Percentiles rank a stretch among this genome's conserved stretches.
phyloP scores from a whole-genome alignment of 2,113 vertebrate genomes.

The Xiphophorus maculatus region DNA sequence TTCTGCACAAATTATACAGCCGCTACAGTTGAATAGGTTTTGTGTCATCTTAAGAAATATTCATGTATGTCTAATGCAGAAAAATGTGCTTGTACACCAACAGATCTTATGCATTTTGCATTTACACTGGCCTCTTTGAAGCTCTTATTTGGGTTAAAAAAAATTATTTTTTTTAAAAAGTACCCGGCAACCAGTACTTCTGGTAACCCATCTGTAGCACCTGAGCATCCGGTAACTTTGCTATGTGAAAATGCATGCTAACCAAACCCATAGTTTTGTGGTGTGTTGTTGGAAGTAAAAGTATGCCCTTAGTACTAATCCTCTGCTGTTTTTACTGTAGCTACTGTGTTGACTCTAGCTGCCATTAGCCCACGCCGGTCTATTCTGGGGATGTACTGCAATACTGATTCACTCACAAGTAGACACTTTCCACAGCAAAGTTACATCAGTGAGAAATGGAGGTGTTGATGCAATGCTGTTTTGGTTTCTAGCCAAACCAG shows the following conservation, averaged over 20 bases:
- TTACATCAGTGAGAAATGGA: slow-evolving; percentile 58
- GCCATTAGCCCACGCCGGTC: slow-evolving; percentile 69
- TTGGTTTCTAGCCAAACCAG: slow-evolving; percentile 22
- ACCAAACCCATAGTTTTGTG: slow-evolving; percentile 21
- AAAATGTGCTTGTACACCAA: neutral
- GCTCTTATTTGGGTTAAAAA: neutral
- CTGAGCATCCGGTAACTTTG: neutral
- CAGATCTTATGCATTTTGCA: neutral
- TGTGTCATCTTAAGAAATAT: neutral
- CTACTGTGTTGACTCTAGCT: slow-evolving; percentile 65
- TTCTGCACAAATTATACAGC: neutral
- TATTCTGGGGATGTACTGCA: slow-evolving; percentile 69
- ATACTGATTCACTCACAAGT: slow-evolving; percentile 71
- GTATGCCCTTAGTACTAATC: slow-evolving; percentile 36
- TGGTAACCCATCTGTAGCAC: neutral
- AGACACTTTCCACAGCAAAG: slow-evolving; percentile 60
- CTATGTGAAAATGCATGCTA: neutral
- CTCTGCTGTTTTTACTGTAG: slow-evolving; percentile 57
- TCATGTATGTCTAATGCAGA: neutral
- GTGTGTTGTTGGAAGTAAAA: slow-evolving; percentile 23
- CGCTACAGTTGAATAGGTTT: neutral
- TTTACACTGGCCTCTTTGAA: neutral
- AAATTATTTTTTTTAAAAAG: neutral
- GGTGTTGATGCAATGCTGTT: slow-evolving; percentile 44
- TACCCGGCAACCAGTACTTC: neutral